Evolutionary conservation across 23 tunicate species (phyloP).

Genomic region (Diplosoma virens): DNA sequence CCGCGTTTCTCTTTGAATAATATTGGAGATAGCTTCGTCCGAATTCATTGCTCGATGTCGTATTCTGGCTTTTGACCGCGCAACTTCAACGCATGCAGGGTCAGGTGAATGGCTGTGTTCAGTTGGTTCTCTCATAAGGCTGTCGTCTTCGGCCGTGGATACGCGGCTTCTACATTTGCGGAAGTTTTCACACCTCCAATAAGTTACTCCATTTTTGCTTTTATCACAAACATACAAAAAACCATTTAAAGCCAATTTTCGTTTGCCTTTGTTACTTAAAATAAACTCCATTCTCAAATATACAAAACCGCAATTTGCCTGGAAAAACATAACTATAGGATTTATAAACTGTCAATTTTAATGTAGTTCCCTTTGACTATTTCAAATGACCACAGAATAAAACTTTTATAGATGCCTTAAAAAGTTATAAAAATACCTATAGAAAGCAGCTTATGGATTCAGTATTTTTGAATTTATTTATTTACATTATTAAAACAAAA

Average conservation of each 20-base stretch:
- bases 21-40: constrained; percentile 15
- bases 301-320: no score
- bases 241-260: constrained; percentile 23
- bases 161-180: constrained; percentile 21
- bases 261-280: constrained; percentile 18
- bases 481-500: no score
- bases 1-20: constrained; percentile 14
- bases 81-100: constrained; percentile 25
- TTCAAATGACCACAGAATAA: no score
- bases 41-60: constrained; percentile 19
- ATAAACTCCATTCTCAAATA: background rate
- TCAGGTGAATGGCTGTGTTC: constrained; percentile 23
- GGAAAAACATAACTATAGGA: no score
- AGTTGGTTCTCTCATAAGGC: constrained; percentile 9
- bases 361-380: no score
- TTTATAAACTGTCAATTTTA: no score
- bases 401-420: no score
- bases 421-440: no score
- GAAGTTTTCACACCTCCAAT: constrained; percentile 8
- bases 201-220: constrained; percentile 21
- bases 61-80: constrained; percentile 14
- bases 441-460: no score
- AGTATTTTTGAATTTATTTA: no score
- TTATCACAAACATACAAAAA: constrained; percentile 22
- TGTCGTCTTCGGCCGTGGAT: constrained; percentile 29